Percentiles rank a stretch among this genome's conserved stretches.
Conservation (phyloP, 2,797 vertebrate species). For the Enteromius argenteus region DNA sequence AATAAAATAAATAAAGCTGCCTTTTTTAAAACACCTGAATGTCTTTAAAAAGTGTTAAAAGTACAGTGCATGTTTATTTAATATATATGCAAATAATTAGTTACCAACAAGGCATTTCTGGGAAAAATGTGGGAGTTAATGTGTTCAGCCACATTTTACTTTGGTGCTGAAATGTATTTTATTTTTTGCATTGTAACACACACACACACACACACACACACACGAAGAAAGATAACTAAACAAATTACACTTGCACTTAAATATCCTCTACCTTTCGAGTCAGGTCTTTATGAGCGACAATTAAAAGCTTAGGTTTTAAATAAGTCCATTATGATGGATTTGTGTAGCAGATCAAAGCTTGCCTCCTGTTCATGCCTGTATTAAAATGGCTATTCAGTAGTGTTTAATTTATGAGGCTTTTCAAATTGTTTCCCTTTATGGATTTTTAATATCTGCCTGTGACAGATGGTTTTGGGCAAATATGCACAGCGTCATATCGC, state of each 20-base stretch:
- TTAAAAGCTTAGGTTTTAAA: constrained; percentile 33
- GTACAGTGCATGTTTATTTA: background rate
- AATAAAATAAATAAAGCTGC: background rate
- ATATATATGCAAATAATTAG: background rate
- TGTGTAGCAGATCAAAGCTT: constrained; percentile 44
- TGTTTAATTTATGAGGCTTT: constrained; percentile 52
- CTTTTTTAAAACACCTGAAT: background rate
- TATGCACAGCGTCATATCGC: constrained; percentile 45
- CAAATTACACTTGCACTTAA: background rate
- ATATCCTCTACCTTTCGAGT: background rate
- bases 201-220: too few species aligned
- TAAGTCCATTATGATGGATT: constrained; percentile 34
- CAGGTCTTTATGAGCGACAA: constrained; percentile 23
- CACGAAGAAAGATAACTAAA: background rate
- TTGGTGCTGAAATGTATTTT: background rate
- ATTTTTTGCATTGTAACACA: background rate
- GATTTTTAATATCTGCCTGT: constrained; percentile 65
- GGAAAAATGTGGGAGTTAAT: background rate
- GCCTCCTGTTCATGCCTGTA: constrained; percentile 42
- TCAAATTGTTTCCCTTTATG: constrained; percentile 60
- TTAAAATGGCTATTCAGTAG: constrained; percentile 50
- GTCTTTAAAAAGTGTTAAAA: background rate
- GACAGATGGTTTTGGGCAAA: constrained; percentile 62
- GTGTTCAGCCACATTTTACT: background rate
- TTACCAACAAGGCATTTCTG: background rate